These are phyloP conservation scores for Linurgus olivaceus DNA, from an alignment of 2,797 vertebrate genomes.

Conservation along the genomic window DNA sequence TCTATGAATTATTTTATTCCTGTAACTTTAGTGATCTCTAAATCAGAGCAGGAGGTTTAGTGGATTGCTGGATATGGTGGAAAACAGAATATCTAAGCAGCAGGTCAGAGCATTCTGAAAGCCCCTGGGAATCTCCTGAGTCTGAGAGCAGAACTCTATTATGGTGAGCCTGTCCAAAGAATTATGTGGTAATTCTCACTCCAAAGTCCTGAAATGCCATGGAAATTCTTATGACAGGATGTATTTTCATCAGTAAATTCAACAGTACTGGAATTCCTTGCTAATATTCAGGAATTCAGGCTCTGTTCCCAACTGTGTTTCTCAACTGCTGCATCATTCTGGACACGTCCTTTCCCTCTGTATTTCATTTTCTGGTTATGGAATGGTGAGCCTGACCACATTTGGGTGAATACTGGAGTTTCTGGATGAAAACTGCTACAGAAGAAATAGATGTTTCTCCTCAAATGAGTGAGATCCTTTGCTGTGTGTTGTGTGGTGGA, in stretches of 20 bases:
- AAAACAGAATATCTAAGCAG: background rate
- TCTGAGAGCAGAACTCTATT: background rate
- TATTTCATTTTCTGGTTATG: background rate
- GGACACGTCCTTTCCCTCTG: background rate
- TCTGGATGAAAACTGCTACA: background rate
- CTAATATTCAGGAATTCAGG: background rate
- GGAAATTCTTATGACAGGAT: background rate
- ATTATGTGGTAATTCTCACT: background rate
- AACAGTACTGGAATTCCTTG: background rate
- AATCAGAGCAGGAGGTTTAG: background rate
- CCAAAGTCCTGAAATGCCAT: background rate
- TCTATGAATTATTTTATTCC: constrained; percentile 25
- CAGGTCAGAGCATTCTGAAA: background rate
- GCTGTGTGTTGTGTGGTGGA: background rate
- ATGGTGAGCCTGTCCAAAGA: background rate
- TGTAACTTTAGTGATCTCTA: background rate
- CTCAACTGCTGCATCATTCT: background rate
- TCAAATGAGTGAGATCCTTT: background rate
- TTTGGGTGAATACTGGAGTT: background rate
- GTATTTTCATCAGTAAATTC: background rate
- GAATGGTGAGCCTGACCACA: background rate
- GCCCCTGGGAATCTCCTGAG: background rate
- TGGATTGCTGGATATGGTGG: background rate
- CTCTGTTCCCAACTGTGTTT: background rate
- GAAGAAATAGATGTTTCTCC: background rate